These are phyloP conservation scores for Sebastes dallii DNA, from an alignment of 2,797 vertebrate genomes.

Conservation along the genomic window DNA sequence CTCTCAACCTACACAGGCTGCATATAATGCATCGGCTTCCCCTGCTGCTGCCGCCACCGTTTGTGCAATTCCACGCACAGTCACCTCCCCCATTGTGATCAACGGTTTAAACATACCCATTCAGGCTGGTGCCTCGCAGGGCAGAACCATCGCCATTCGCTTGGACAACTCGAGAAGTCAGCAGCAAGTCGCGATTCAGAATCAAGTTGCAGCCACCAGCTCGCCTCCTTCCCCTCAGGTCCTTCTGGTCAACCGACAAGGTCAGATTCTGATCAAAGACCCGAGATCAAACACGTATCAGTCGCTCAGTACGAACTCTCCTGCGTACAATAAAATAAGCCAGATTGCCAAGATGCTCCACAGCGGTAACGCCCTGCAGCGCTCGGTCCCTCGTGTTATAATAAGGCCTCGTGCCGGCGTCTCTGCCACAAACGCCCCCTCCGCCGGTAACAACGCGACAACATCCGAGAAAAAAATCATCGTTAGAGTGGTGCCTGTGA, in stretches of 20 bases:
- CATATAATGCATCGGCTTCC: conserved; percentile 26
- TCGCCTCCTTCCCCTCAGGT: conserved; percentile 75
- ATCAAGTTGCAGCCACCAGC: conserved; percentile 11
- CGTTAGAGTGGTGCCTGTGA: conserved; percentile 58
- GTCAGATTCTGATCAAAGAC: conserved; percentile 90
- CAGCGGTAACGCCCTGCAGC: conserved; percentile 61
- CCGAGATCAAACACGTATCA: conserved; percentile 80
- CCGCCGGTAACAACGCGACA: conserved; percentile 4
- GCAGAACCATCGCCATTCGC: conserved; percentile 73
- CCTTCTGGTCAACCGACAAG: conserved; percentile 87
- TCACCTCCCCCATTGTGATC: conserved; percentile 74
- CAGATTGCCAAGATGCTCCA: conserved; percentile 83
- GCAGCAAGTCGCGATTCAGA: conserved; percentile 28
- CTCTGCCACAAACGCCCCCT: background rate
- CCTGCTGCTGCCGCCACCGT: conserved; percentile 26
- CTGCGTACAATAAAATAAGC: conserved; percentile 78
- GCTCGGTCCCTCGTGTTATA: conserved; percentile 59
- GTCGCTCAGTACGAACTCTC: conserved; percentile 67
- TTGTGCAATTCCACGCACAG: conserved; percentile 44
- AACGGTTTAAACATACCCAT: conserved; percentile 82
- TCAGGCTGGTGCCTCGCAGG: conserved; percentile 53
- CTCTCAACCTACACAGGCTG: conserved; percentile 4
- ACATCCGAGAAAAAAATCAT: conserved; percentile 47
- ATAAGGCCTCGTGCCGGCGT: conserved; percentile 43
- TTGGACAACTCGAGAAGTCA: conserved; percentile 55